These are phyloP conservation scores for Peromyscus nudipes DNA, from an alignment of 2,797 vertebrate genomes.

Conservation along the genomic window DNA sequence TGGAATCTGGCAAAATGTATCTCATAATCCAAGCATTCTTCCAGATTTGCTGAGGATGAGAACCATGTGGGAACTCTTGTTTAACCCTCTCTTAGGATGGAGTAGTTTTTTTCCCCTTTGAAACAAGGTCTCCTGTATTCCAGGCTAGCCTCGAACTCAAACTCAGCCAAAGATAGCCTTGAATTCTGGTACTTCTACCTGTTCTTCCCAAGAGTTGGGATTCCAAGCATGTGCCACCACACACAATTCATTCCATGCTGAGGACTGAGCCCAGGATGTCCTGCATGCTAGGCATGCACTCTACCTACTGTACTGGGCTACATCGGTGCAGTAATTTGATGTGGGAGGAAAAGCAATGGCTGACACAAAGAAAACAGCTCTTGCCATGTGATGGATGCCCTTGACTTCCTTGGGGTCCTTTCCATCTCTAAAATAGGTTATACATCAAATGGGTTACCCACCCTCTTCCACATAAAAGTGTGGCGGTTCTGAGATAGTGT, in stretches of 20 bases:
- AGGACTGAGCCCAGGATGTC: not conserved
- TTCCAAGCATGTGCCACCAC: not conserved
- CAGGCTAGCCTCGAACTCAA: not conserved
- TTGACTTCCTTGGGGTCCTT: slow-evolving; percentile 27
- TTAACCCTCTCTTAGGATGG: slow-evolving; percentile 9
- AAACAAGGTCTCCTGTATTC: not conserved
- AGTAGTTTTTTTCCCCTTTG: not conserved
- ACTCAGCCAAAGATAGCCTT: not conserved
- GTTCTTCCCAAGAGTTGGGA: not conserved
- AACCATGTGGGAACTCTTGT: not conserved
- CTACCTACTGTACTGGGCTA: not conserved
- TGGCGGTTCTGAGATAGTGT: not conserved
- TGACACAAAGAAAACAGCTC: not conserved
- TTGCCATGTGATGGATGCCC: not conserved
- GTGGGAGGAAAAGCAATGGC: not conserved
- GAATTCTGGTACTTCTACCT: not conserved
- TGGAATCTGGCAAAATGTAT: slow-evolving; percentile 7
- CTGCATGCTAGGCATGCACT: not conserved
- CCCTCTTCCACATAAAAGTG: not conserved
- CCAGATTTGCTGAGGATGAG: not conserved
- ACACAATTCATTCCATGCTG: not conserved
- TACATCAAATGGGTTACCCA: not conserved
- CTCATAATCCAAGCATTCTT: slow-evolving; percentile 41
- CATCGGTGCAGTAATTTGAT: not conserved
- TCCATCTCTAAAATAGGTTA: slow-evolving; percentile 55